Percentiles rank a stretch among this genome's conserved stretches.
Conservation (phyloP, 1,140 invertebrate species). For the Drosophila parabipectinata region DNA sequence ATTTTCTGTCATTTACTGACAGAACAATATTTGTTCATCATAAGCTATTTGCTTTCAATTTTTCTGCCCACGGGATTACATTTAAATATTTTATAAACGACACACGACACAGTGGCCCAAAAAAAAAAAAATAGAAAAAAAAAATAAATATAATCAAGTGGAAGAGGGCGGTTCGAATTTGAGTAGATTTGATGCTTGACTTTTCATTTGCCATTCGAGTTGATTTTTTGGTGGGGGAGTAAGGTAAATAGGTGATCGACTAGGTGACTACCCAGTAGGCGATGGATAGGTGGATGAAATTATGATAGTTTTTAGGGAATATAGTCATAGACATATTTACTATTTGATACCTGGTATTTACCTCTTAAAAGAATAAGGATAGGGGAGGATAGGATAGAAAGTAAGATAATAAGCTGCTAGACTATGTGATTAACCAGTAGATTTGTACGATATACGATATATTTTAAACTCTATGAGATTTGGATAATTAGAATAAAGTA, state of each 20-base stretch:
- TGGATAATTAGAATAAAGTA: too few relatives aligned
- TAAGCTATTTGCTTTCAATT: slow-evolving; percentile 47
- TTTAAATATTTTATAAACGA: slow-evolving; percentile 48
- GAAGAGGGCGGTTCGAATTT: slow-evolving; percentile 4
- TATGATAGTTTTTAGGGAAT: too few relatives aligned
- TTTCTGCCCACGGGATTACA: slow-evolving; percentile 30
- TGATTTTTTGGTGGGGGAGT: slow-evolving; percentile 25
- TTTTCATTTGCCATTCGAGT: slow-evolving; percentile 5
- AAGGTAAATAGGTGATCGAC: slow-evolving; percentile 8
- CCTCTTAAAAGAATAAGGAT: too few relatives aligned
- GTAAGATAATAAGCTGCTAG: too few relatives aligned
- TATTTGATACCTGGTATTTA: too few relatives aligned
- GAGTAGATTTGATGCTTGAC: slow-evolving; percentile 41
- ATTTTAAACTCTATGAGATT: too few relatives aligned
- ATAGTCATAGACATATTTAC: too few relatives aligned
- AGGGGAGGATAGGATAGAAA: too few relatives aligned
- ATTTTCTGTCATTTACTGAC: slow-evolving; percentile 1
- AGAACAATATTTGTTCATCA: slow-evolving; percentile 27
- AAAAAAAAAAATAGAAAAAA: neutral
- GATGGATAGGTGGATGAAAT: too few relatives aligned
- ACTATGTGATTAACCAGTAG: too few relatives aligned
- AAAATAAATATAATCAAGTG: neutral
- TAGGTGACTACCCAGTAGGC: too few relatives aligned
- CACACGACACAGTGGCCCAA: slow-evolving; percentile 1
- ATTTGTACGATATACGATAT: too few relatives aligned